Percentiles rank a stretch among this genome's conserved stretches.
phyloP scores from a whole-genome alignment of 35 echinoderm and acorn worm species.

The Holothuria glaberrima region DNA sequence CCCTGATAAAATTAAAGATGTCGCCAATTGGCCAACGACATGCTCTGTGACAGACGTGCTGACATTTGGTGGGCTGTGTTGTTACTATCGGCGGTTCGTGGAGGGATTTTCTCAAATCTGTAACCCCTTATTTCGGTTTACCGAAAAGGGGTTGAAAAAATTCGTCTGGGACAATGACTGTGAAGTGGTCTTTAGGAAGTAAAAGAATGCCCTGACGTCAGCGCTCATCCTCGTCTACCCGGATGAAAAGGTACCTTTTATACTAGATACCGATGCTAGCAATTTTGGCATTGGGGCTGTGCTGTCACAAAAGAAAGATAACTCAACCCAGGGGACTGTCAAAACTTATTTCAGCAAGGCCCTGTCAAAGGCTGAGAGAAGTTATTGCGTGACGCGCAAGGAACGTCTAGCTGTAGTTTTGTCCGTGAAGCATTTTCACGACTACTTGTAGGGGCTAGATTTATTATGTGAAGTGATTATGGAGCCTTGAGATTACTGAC shows the following conservation, averaged over 20 bases:
- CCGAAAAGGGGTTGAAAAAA: constrained; percentile 30
- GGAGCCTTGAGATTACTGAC: constrained; percentile 65
- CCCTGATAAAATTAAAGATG: constrained; percentile 45
- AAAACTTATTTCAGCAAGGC: constrained; percentile 61
- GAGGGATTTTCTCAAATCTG: constrained; percentile 64
- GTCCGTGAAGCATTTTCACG: constrained; percentile 64
- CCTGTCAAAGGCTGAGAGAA: constrained; percentile 59
- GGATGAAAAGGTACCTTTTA: constrained; percentile 24
- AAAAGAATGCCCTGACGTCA: constrained; percentile 46
- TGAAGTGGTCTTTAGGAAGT: constrained; percentile 46
- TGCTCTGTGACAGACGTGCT: constrained; percentile 50
- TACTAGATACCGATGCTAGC: constrained; percentile 85
- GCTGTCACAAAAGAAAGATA: constrained; percentile 53
- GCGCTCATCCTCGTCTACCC: constrained; percentile 71
- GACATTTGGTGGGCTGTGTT: constrained; percentile 65
- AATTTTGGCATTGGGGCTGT: constrained; percentile 67
- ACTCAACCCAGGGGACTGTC: constrained; percentile 25
- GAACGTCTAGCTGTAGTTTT: constrained; percentile 72
- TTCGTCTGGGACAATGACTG: constrained; percentile 61
- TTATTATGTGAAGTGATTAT: constrained; percentile 58
- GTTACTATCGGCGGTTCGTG: constrained; percentile 77
- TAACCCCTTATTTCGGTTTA: constrained; percentile 58
- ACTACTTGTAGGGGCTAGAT: constrained; percentile 66
- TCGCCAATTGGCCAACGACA: constrained; percentile 57
- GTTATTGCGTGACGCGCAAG: constrained; percentile 77